Percentiles rank a stretch among this genome's conserved stretches.
These are phyloP conservation scores for Eupithecia insigniata DNA, from an alignment of 2,888 invertebrate species.

Conservation along the genomic window DNA sequence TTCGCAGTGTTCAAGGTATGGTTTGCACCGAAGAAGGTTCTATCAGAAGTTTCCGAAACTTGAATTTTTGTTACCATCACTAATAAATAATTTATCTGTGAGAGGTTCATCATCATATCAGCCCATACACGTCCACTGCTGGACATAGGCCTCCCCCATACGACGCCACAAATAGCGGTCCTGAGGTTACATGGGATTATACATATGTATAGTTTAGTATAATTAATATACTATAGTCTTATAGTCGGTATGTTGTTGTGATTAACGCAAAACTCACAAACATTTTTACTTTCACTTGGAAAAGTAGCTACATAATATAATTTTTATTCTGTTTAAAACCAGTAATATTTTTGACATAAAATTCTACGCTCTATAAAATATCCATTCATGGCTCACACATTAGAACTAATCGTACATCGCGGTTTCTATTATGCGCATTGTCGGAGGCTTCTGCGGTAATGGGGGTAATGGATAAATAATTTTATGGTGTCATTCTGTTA, in stretches of 20 bases:
- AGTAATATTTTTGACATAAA: conserved; percentile 36
- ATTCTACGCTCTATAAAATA: conserved; percentile 51
- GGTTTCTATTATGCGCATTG: conserved; percentile 48
- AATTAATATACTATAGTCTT: too few species aligned
- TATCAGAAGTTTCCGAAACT: too few species aligned
- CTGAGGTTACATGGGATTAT: not conserved
- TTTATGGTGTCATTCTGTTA: conserved; percentile 27
- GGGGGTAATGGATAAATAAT: conserved; percentile 44
- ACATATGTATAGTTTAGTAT: too few species aligned
- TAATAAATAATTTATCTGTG: too few species aligned
- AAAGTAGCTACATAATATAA: not conserved
- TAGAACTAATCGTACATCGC: conserved; percentile 50
- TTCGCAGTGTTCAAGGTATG: not conserved
- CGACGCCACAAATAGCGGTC: too few species aligned
- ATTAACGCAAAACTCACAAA: not conserved
- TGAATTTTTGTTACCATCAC: not conserved
- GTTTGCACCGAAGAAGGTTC: not conserved
- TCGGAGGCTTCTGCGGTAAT: conserved; percentile 34
- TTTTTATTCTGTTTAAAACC: not conserved
- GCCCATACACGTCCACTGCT: too few species aligned
- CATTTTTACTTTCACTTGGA: conserved; percentile 17
- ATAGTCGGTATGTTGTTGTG: too few species aligned
- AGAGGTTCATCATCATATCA: too few species aligned
- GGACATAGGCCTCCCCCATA: too few species aligned
- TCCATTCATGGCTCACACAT: conserved; percentile 45